These are phyloP conservation scores for Gallinago media DNA, from an alignment of 2,113 vertebrate genomes.

Conservation along the genomic window DNA sequence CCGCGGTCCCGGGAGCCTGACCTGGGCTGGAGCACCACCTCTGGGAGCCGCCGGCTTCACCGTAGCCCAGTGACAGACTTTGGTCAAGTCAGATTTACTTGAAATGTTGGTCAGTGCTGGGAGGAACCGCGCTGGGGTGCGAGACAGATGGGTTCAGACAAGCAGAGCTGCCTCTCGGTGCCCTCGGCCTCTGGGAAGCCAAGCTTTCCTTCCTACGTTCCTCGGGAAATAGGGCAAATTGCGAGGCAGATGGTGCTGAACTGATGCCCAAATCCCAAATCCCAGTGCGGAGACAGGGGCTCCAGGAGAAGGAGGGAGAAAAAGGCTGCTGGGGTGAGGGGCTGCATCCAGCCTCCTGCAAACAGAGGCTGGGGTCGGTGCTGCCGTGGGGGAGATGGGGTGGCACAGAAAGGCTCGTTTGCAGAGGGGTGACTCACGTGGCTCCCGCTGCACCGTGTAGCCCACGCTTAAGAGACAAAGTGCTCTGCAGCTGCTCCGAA, in stretches of 20 bases:
- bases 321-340: neutral
- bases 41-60: fast-evolving
- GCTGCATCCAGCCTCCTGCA: neutral
- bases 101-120: neutral
- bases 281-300: neutral
- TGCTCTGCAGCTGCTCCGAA: neutral
- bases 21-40: neutral
- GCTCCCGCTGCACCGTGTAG: neutral
- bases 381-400: neutral
- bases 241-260: neutral
- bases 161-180: neutral
- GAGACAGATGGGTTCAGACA: neutral
- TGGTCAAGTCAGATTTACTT: neutral
- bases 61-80: neutral
- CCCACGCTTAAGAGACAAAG: neutral
- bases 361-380: neutral
- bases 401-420: constrained; percentile 26
- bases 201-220: neutral
- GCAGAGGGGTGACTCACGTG: neutral
- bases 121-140: neutral
- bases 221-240: neutral
- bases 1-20: fast-evolving
- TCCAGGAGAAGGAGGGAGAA: neutral
- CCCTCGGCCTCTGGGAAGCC: neutral
- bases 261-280: neutral